phyloP scores from a whole-genome alignment of 2,797 vertebrate genomes.

The Tokudaia muenninki region DNA sequence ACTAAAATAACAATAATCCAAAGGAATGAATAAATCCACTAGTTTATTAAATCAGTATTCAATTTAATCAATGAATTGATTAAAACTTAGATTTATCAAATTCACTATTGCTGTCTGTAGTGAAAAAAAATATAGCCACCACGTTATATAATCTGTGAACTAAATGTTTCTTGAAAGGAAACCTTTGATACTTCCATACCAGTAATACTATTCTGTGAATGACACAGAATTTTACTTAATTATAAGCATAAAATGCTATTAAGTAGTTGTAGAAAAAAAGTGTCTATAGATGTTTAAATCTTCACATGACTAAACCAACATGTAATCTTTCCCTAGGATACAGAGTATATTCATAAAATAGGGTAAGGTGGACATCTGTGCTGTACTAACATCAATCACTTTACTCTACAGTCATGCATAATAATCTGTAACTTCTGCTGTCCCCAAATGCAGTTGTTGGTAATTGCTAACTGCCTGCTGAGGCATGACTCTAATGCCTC shows the following conservation, averaged over 20 bases:
- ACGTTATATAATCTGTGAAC: neutral
- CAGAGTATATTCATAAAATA: conserved; percentile 22
- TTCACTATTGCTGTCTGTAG: neutral
- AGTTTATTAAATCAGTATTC: neutral
- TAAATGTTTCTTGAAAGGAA: neutral
- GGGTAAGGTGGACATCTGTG: neutral
- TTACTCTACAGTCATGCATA: conserved; percentile 16
- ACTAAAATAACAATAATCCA: neutral
- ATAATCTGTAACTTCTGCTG: neutral
- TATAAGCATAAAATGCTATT: neutral
- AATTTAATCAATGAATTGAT: neutral
- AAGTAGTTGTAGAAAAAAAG: neutral
- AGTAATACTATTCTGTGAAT: conserved; percentile 46
- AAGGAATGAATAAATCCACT: neutral
- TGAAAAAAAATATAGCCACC: neutral
- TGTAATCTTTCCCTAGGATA: neutral
- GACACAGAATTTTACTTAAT: neutral
- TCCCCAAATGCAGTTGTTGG: neutral
- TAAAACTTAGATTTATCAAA: conserved; percentile 16
- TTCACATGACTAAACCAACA: conserved; percentile 35
- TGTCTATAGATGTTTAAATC: neutral
- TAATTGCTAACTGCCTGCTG: conserved; percentile 62
- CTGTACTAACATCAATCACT: conserved; percentile 7
- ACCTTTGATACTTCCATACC: conserved; percentile 19
- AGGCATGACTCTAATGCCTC: conserved; percentile 10